phyloP scores from a whole-genome alignment of 2,797 vertebrate species.

The Mionectes olivaceus region DNA sequence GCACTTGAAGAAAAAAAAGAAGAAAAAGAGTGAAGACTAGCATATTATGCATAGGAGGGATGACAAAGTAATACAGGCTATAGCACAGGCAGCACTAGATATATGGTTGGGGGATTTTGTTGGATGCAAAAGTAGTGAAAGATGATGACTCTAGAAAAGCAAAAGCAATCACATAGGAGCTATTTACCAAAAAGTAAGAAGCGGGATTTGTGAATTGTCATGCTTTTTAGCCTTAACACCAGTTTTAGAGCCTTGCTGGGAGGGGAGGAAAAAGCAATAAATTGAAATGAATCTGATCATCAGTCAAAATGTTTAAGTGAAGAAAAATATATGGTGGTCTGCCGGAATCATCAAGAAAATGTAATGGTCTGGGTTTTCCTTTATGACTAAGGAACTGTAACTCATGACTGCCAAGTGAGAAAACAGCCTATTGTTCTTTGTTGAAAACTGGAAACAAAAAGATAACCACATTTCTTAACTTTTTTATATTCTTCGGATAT shows the following conservation, averaged over 20 bases:
- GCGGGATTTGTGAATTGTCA: background rate
- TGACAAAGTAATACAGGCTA: background rate
- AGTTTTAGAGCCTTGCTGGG: conserved; percentile 18
- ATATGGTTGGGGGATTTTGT: background rate
- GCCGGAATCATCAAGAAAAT: background rate
- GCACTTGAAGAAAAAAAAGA: background rate
- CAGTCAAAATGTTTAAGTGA: conserved; percentile 30
- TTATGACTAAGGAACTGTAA: background rate
- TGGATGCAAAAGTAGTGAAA: conserved; percentile 31
- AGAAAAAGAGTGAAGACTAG: background rate
- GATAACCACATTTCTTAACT: background rate
- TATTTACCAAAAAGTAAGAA: conserved; percentile 44
- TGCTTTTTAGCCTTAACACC: background rate
- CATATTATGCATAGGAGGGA: background rate
- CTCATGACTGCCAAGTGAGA: background rate
- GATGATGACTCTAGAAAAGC: conserved; percentile 24
- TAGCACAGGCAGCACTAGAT: background rate
- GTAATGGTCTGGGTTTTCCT: background rate
- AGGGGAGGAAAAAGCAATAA: background rate
- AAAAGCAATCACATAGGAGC: background rate
- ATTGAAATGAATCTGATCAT: conserved; percentile 6
- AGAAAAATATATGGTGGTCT: background rate
- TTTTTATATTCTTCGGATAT: background rate
- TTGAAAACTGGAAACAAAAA: conserved; percentile 6
- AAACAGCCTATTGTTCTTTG: background rate